phyloP scores from a whole-genome alignment of 2,888 invertebrate species.

The Chironomus tentans region DNA sequence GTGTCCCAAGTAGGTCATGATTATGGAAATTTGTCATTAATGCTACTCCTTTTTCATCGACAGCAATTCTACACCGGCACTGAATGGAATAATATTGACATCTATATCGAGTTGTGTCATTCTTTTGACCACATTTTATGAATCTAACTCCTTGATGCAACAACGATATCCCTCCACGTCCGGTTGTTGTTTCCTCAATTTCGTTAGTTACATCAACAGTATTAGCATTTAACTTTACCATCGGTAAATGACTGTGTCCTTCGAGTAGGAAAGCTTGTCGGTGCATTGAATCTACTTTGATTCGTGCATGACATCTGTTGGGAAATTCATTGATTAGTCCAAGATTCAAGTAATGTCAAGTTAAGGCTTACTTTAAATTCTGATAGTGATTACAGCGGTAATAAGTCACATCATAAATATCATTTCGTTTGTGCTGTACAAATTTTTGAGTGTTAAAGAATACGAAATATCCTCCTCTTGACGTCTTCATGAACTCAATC shows the following conservation, averaged over 20 bases:
- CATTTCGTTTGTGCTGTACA: constrained; percentile 3
- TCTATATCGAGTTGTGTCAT: not conserved
- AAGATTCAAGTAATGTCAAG: no score
- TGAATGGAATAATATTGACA: not conserved
- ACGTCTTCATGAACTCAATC: not conserved
- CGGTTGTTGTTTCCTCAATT: not conserved
- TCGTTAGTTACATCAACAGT: not conserved
- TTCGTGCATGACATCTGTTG: constrained; percentile 7
- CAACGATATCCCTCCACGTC: not conserved
- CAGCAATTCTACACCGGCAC: not conserved
- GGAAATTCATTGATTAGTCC: not conserved
- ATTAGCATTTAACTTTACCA: not conserved
- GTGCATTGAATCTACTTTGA: not conserved
- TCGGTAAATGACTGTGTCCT: not conserved
- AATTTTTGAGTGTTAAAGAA: not conserved
- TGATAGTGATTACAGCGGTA: constrained; percentile 7
- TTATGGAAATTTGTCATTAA: not conserved
- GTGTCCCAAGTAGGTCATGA: not conserved
- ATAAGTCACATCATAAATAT: not conserved
- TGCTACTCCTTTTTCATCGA: not conserved
- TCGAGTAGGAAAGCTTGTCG: not conserved
- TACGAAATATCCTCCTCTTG: not conserved
- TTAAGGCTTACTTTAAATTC: not conserved
- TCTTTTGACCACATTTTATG: not conserved
- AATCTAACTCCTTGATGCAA: not conserved